These are phyloP conservation scores for Choreutis nemorana DNA, from an alignment of 2,888 invertebrate genomes.

Conservation along the genomic window DNA sequence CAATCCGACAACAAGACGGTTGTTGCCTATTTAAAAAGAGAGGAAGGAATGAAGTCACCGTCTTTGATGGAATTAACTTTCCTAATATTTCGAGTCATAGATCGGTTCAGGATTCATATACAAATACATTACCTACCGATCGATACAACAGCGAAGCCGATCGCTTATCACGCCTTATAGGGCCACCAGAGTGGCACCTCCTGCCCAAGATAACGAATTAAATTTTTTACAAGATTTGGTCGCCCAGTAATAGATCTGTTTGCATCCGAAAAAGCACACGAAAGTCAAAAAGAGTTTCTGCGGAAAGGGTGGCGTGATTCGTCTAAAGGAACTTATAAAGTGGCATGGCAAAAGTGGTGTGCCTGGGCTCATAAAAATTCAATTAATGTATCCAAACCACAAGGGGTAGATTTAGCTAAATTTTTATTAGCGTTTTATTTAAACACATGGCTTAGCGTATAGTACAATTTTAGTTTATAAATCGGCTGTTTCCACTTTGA, in stretches of 20 bases:
- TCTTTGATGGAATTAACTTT: slow-evolving; percentile 6
- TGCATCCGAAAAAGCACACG: slow-evolving; percentile 4
- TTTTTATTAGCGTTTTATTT: slow-evolving; percentile 1
- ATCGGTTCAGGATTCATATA: slow-evolving; percentile 3
- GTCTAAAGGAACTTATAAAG: too few relatives aligned
- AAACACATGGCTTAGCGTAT: slow-evolving; percentile 6
- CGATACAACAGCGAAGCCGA: slow-evolving; percentile 8
- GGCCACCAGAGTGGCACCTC: slow-evolving; percentile 7
- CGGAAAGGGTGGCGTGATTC: too few relatives aligned
- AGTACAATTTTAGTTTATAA: slow-evolving; percentile 6
- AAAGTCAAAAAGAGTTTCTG: too few relatives aligned
- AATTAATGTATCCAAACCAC: too few relatives aligned
- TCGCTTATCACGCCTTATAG: slow-evolving; percentile 3
- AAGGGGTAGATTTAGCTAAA: too few relatives aligned
- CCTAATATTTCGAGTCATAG: slow-evolving; percentile 3
- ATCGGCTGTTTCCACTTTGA: too few relatives aligned
- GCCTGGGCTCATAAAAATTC: too few relatives aligned
- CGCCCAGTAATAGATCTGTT: slow-evolving; percentile 6
- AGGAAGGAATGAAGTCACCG: slow-evolving; percentile 9
- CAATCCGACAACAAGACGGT: slow-evolving; percentile 10
- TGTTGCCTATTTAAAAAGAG: slow-evolving; percentile 7
- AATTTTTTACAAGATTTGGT: slow-evolving; percentile 6
- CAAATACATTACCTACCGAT: slow-evolving; percentile 5
- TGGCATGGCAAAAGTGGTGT: too few relatives aligned
- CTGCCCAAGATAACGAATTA: slow-evolving; percentile 2